A percentile compares a stretch with the other conserved stretches of the same genome.
These are phyloP conservation scores for Hypotaenidia philippensis DNA, from an alignment of 2,797 vertebrate genomes.

Conservation along the genomic window DNA sequence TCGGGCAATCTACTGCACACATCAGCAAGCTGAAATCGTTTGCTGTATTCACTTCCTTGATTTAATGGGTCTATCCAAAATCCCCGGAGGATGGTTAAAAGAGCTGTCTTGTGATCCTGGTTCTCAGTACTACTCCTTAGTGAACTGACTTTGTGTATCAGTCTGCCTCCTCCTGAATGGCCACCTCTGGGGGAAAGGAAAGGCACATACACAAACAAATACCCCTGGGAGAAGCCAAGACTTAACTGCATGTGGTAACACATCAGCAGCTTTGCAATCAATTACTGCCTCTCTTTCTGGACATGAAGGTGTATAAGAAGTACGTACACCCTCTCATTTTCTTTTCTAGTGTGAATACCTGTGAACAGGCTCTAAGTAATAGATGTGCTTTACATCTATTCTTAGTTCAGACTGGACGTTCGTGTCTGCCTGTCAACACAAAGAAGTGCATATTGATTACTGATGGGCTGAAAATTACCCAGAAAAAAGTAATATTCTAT, in stretches of 20 bases:
- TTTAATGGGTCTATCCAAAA: neutral
- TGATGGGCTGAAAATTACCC: neutral
- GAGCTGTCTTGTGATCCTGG: neutral
- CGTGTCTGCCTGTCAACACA: neutral
- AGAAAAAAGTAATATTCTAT: neutral
- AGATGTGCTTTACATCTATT: neutral
- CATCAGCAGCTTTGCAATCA: neutral
- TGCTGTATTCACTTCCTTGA: neutral
- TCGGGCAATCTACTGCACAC: neutral
- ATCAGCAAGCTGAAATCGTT: neutral
- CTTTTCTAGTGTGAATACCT: neutral
- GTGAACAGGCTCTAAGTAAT: neutral
- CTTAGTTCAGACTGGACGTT: neutral
- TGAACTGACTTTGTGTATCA: neutral
- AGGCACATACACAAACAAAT: neutral
- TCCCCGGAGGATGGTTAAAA: neutral
- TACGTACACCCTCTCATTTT: neutral
- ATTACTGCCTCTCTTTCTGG: neutral
- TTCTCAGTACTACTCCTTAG: neutral
- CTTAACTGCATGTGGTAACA: fast-evolving
- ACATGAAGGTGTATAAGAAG: neutral
- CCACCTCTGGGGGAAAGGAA: neutral
- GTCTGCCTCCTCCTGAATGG: neutral
- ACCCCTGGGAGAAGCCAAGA: neutral
- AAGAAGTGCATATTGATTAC: neutral